Percentiles rank a stretch among this genome's conserved stretches.
These are phyloP conservation scores for Psilanteris sp. DNA, from an alignment of 1,140 invertebrate species.

Conservation along the genomic window DNA sequence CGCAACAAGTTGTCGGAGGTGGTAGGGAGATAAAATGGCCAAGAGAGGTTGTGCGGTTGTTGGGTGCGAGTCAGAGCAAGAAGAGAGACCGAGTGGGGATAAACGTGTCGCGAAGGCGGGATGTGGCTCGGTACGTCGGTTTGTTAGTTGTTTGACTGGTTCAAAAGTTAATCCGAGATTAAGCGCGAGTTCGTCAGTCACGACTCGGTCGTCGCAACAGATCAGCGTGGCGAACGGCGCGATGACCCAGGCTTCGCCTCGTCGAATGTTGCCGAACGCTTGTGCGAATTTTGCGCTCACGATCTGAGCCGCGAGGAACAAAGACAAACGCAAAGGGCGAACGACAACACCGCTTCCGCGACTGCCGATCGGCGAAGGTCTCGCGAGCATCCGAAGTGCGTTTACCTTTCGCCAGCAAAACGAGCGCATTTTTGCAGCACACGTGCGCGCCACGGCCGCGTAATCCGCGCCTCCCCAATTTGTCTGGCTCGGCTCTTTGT, in stretches of 20 bases:
- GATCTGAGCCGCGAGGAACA: too few species aligned
- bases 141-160: slow-evolving; percentile 66
- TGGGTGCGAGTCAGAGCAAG: not conserved
- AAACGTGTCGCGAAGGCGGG: slow-evolving; percentile 65
- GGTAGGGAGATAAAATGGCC: slow-evolving; percentile 51
- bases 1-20: slow-evolving; percentile 51
- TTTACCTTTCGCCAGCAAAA: too few species aligned
- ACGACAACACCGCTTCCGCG: not conserved
- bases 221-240: slow-evolving; percentile 43
- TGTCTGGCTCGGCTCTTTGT: slow-evolving; percentile 26
- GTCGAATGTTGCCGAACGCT: too few species aligned
- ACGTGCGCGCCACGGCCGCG: not conserved
- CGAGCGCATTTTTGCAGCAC: slow-evolving; percentile 3
- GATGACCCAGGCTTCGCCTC: slow-evolving; percentile 5
- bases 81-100: slow-evolving; percentile 39
- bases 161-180: slow-evolving; percentile 61
- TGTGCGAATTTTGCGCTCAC: not conserved
- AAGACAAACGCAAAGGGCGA: not conserved
- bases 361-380: too few species aligned
- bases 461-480: slow-evolving; percentile 27
- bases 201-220: slow-evolving; percentile 41
- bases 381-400: too few species aligned
- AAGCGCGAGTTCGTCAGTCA: slow-evolving; percentile 57
- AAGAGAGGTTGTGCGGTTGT: slow-evolving; percentile 28
- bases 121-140: slow-evolving; percentile 59